Percentiles rank a stretch among this genome's conserved stretches.
Conservation (phyloP, 2,888 invertebrate species). For the Ypsolopha scabrella region DNA sequence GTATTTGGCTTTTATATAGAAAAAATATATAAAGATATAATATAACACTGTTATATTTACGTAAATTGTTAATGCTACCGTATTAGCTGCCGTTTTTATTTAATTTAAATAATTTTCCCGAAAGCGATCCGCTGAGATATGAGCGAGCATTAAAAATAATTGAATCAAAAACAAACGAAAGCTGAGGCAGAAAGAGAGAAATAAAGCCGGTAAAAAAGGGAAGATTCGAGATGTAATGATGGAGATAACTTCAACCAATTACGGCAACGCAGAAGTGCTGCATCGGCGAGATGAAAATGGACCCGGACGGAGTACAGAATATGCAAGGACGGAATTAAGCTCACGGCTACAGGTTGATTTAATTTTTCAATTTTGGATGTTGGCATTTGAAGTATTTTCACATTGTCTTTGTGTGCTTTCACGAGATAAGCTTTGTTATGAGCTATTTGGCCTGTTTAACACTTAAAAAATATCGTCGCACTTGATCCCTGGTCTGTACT, state of each 20-base stretch:
- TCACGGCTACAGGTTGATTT: slow-evolving; percentile 22
- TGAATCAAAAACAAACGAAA: slow-evolving; percentile 64
- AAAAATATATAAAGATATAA: too few relatives aligned
- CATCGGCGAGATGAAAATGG: slow-evolving; percentile 60
- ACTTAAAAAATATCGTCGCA: too few relatives aligned
- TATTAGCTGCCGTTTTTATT: background rate
- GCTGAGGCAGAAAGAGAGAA: slow-evolving; percentile 46
- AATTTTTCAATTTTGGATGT: slow-evolving; percentile 8
- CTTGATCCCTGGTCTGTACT: too few relatives aligned
- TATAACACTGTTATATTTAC: too few relatives aligned
- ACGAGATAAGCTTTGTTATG: too few relatives aligned
- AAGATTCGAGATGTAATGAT: slow-evolving; percentile 65
- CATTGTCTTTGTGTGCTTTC: too few relatives aligned
- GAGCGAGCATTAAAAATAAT: slow-evolving; percentile 53
- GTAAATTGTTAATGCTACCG: too few relatives aligned
- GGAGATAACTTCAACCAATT: slow-evolving; percentile 67
- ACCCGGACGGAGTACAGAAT: slow-evolving; percentile 37
- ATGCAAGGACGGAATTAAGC: slow-evolving; percentile 38
- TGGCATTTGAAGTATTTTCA: too few relatives aligned
- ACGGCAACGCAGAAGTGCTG: slow-evolving; percentile 57
- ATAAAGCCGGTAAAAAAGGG: slow-evolving; percentile 51
- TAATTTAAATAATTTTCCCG: slow-evolving; percentile 8
- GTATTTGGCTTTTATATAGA: too few relatives aligned
- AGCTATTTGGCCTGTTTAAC: too few relatives aligned
- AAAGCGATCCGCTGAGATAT: slow-evolving; percentile 16